Percentiles rank a stretch among this genome's conserved stretches.
These are phyloP conservation scores for Nesidiocoris tenuis DNA, from an alignment of 2,888 invertebrate species.

Conservation along the genomic window DNA sequence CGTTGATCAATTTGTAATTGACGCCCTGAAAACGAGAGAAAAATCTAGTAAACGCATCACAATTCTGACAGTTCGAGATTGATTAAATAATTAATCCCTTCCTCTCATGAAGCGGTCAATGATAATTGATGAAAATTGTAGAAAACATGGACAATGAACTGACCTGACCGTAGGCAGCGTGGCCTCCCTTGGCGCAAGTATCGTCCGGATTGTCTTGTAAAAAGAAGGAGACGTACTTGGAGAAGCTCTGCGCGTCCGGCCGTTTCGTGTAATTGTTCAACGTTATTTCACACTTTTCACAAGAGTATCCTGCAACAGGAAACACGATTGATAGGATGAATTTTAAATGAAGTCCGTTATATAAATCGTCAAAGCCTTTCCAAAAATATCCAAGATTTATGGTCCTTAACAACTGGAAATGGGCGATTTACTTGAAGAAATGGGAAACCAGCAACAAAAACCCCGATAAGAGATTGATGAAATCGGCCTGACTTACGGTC, in stretches of 20 bases:
- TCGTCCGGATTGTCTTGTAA: constrained; percentile 75
- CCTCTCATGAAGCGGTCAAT: neutral
- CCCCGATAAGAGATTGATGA: neutral
- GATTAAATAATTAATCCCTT: neutral
- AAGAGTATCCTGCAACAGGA: constrained; percentile 51
- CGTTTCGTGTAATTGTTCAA: constrained; percentile 59
- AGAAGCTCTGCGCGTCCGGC: constrained; percentile 65
- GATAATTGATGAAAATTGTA: neutral
- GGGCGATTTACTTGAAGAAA: neutral
- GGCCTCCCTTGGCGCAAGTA: constrained; percentile 78
- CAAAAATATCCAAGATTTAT: no score
- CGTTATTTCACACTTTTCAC: constrained; percentile 60
- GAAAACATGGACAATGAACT: constrained; percentile 31
- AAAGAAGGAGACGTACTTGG: constrained; percentile 76
- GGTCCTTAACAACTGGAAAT: no score
- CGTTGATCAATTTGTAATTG: constrained; percentile 49
- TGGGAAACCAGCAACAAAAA: neutral
- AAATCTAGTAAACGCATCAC: no score
- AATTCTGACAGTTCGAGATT: neutral
- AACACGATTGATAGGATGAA: neutral
- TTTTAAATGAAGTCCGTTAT: neutral
- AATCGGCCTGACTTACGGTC: constrained; percentile 54
- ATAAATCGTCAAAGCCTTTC: no score
- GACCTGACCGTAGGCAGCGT: constrained; percentile 75
- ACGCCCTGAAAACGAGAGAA: constrained; percentile 53